These are phyloP conservation scores for Porites lutea DNA, from an alignment of 64 coral and sea anemone species.

Conservation along the genomic window DNA sequence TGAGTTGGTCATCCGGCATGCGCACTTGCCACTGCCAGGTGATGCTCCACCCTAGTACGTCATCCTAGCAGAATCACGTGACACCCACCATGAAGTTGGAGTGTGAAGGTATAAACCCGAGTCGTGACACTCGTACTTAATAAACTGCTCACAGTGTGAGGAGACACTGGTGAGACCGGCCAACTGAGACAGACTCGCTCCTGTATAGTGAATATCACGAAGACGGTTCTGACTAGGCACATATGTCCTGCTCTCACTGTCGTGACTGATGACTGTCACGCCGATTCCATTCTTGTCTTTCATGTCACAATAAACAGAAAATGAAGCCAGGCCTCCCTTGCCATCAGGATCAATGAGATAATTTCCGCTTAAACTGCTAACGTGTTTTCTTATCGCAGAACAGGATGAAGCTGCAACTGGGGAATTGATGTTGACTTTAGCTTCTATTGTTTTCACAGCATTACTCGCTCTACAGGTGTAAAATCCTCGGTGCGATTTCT, in stretches of 20 bases:
- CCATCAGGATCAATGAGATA: conserved; percentile 61
- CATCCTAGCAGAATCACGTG: conserved; percentile 32
- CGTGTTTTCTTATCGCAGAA: not conserved
- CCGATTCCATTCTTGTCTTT: conserved; percentile 38
- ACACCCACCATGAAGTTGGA: conserved; percentile 23
- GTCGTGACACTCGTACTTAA: not conserved
- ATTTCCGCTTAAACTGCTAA: conserved; percentile 13
- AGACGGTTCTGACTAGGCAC: not conserved
- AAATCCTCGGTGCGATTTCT: not conserved
- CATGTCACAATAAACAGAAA: conserved; percentile 55
- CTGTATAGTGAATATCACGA: not conserved
- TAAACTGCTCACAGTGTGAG: conserved; percentile 51
- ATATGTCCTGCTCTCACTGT: conserved; percentile 22
- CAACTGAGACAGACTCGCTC: conserved; percentile 34
- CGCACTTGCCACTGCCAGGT: conserved; percentile 18
- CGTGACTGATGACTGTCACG: conserved; percentile 44
- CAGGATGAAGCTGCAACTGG: not conserved
- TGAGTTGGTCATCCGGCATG: conserved; percentile 37
- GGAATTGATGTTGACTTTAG: conserved; percentile 24
- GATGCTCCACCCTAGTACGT: conserved; percentile 57
- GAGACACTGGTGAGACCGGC: conserved; percentile 14
- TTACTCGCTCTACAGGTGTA: conserved; percentile 18
- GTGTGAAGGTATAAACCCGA: not conserved
- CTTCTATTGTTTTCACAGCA: not conserved
- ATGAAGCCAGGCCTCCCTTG: conserved; percentile 16